Evolutionary conservation across 2,888 invertebrate species (phyloP), one percentile per base, ranked within the genome.

Genomic region (Caenorhabditis afra): DNA sequence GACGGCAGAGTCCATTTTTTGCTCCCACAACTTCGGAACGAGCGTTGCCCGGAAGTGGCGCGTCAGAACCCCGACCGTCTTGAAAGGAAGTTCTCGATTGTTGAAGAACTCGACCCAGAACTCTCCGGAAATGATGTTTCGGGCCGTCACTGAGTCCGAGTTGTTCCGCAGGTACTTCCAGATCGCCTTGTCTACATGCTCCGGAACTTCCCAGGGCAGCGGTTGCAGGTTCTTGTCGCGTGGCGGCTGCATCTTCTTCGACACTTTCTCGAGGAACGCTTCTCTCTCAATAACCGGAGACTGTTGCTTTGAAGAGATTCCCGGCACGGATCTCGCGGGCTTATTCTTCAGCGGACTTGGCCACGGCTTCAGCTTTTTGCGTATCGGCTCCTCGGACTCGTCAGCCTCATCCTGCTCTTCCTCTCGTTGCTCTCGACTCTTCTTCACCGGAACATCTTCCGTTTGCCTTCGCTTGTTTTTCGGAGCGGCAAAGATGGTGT

Each of bases 81-180:
- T 37, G 23, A 71, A 23, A 1, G 14, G 18, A 11, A 44, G 18
- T 1, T 49, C 18, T 1, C 14, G 14, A 10, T 10, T 18, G 0
- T 39, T 16, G 14, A 64, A 12, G 49, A 64, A 3, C 11, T 57
- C 29, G 1, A 14, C 29, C 71, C 71, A 71, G 39, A 71, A 71
- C 10, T 55, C 41, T 1, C 5, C 49, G 0, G 62, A 41, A 14
- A 71, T 23, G 2, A 68, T 16, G 11, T 35, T n/a, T 4, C 18
- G 4, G 8, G 29, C 11, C 0, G 41, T 59, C 1, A 68, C 14
- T 4, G 35, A 29, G 10, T 10, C 29, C 10, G 10, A 41, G 14
- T 62, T 71, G 4, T 23, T 7, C 18, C 18, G 41, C 8, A 71
- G 16, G 22, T 71, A 29, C 10, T 39, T 22, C 62, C 62, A 71